A percentile compares a stretch with the other conserved stretches of the same genome.
Evolutionary conservation across 2,113 vertebrate species (phyloP).

Genomic region (Andinoacara biseriatus): DNA sequence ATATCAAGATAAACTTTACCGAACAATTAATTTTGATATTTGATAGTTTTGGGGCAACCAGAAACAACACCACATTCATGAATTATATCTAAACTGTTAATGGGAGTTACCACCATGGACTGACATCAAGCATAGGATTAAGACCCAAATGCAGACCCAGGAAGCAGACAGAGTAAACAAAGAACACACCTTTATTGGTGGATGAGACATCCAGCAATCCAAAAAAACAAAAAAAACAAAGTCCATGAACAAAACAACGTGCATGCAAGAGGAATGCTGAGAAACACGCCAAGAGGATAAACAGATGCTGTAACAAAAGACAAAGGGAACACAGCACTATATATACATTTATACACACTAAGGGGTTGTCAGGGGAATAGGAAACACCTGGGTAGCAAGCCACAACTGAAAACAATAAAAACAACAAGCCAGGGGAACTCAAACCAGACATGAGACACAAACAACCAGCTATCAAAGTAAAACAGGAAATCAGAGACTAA

Average conservation of each 20-base stretch:
- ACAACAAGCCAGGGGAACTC: neutral
- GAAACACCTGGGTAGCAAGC: neutral
- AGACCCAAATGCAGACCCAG: neutral
- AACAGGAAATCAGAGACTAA: too few relatives aligned
- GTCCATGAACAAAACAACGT: neutral
- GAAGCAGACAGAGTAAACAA: neutral
- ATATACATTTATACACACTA: neutral
- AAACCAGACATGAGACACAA: neutral
- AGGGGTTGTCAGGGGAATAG: neutral
- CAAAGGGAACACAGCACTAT: neutral
- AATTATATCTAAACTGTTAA: neutral
- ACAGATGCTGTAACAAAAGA: neutral
- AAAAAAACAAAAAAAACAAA: neutral
- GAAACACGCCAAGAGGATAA: neutral
- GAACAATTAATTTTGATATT: neutral
- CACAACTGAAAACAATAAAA: neutral
- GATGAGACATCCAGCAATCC: neutral
- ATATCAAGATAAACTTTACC: neutral
- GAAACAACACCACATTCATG: neutral
- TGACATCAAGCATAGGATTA: too few relatives aligned
- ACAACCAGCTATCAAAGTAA: too few relatives aligned
- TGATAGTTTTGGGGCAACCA: neutral
- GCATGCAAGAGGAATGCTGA: neutral
- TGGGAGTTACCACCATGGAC: neutral
- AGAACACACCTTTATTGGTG: neutral